Evolutionary conservation across 2,888 invertebrate species (phyloP).

Genomic region (Stenotaenia linearis): DNA sequence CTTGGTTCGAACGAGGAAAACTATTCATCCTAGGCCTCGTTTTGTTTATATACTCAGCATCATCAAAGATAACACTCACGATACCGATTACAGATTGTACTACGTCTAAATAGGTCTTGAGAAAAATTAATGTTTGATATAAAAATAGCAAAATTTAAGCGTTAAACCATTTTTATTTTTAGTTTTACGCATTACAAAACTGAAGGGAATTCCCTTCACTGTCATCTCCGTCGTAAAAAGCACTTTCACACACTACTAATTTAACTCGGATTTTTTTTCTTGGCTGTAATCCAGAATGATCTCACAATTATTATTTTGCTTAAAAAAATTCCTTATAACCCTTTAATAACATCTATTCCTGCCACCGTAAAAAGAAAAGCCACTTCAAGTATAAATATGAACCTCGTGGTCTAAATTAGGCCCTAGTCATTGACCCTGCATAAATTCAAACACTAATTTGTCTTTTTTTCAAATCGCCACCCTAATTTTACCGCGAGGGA

Average conservation of each 20-base stretch:
- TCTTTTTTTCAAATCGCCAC: background rate
- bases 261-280: background rate
- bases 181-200: too few species aligned
- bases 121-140: too few species aligned
- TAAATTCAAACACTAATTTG: background rate
- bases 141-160: too few species aligned
- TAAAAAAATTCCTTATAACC: background rate
- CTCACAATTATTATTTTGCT: background rate
- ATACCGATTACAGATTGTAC: too few species aligned
- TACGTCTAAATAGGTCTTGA: too few species aligned
- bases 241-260: conserved; percentile 3
- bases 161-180: too few species aligned
- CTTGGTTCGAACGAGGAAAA: background rate
- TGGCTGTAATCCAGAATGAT: conserved; percentile 6
- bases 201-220: background rate
- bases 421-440: conserved; percentile 9
- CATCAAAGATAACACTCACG: background rate
- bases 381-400: conserved; percentile 13
- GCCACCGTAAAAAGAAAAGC: background rate
- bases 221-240: background rate
- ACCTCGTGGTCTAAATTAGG: background rate
- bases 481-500: background rate
- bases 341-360: conserved; percentile 6
- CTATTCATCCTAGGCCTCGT: background rate
- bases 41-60: background rate